Evolutionary conservation across 1,140 invertebrate species (phyloP).

Genomic region (Theocolax elegans): DNA sequence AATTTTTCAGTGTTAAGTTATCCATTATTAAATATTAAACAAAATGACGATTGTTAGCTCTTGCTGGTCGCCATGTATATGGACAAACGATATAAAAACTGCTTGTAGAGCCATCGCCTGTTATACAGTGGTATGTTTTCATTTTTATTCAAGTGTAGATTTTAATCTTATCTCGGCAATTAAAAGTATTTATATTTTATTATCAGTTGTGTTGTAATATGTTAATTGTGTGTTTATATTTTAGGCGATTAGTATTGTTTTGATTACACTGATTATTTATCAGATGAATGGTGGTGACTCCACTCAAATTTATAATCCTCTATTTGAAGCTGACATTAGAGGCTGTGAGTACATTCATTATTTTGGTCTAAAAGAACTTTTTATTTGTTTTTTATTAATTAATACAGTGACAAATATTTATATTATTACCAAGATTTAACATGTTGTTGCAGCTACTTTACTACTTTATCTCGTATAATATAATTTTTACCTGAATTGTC

Average conservation of each 20-base stretch:
- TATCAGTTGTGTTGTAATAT: not conserved
- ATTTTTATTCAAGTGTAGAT: too few species aligned
- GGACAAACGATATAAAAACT: constrained; percentile 81
- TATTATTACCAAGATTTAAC: too few species aligned
- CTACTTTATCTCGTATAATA: too few species aligned
- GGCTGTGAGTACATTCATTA: constrained; percentile 78
- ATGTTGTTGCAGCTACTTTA: too few species aligned
- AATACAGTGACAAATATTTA: too few species aligned
- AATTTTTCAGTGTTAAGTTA: too few species aligned
- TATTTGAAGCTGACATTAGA: constrained; percentile 87
- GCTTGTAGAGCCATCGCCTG: constrained; percentile 81
- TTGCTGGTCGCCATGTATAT: constrained; percentile 89
- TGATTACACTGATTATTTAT: constrained; percentile 80
- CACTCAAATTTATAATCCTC: constrained; percentile 84
- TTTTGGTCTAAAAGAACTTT: too few species aligned
- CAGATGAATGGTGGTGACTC: constrained; percentile 86
- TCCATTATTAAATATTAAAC: not conserved
- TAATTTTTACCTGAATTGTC: too few species aligned
- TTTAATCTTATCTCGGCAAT: too few species aligned
- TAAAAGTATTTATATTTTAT: not conserved
- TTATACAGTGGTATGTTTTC: constrained; percentile 76
- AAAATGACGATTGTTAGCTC: constrained; percentile 77
- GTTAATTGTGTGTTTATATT: constrained; percentile 45
- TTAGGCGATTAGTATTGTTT: constrained; percentile 75
- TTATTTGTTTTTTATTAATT: constrained; percentile 32